Evolutionary conservation across 2,113 vertebrate genomes (phyloP).

Genomic region (Oncorhynchus kisutch): DNA sequence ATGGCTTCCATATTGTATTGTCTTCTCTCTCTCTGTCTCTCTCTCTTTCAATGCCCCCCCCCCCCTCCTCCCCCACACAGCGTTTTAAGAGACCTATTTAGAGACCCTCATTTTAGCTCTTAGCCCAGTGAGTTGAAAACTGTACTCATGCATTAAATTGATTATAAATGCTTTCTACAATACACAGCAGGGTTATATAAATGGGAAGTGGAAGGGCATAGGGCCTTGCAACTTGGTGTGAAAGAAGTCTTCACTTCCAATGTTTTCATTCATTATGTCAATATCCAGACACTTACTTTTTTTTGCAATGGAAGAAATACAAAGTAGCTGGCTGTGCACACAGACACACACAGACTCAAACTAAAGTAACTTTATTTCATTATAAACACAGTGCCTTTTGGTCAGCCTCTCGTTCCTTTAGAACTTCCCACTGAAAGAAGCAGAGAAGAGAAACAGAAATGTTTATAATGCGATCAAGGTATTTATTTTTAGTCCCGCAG

Average conservation of each 20-base stretch:
- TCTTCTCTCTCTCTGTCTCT: too few species aligned
- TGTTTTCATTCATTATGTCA: not conserved
- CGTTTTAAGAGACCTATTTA: too few species aligned
- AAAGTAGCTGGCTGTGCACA: not conserved
- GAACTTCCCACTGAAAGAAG: not conserved
- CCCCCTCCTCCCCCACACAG: not conserved
- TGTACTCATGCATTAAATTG: too few species aligned
- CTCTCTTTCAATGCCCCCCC: not conserved
- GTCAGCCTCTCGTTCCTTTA: slow-evolving; percentile 39
- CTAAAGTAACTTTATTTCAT: slow-evolving; percentile 15
- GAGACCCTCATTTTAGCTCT: too few species aligned
- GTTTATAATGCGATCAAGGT: slow-evolving; percentile 13
- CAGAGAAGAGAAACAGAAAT: slow-evolving; percentile 40
- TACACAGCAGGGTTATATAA: too few species aligned
- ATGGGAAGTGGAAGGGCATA: too few species aligned
- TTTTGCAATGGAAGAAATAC: not conserved
- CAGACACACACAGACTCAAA: not conserved
- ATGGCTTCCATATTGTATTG: too few species aligned
- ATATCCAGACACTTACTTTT: not conserved
- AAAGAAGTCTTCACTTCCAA: not conserved
- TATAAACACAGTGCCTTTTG: slow-evolving; percentile 40
- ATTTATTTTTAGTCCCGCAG: slow-evolving; percentile 43
- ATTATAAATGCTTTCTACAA: too few species aligned
- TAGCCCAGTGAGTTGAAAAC: too few species aligned
- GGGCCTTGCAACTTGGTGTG: not conserved